phyloP scores from a whole-genome alignment of 2,113 vertebrate genomes.

The Mohoua ochrocephala region DNA sequence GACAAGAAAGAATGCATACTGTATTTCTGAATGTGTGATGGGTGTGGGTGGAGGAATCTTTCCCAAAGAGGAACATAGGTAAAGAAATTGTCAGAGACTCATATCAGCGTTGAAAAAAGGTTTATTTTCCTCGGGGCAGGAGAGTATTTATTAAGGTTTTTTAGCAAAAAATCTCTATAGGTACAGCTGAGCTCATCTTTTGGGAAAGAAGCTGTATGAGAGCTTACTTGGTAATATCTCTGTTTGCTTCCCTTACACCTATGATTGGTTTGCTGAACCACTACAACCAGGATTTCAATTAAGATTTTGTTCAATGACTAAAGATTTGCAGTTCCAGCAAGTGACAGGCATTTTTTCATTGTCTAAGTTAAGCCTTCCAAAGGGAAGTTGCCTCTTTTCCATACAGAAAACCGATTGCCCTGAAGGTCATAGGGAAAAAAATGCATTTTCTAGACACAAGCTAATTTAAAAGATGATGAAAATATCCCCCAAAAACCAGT shows the following conservation, averaged over 20 bases:
- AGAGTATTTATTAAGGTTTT: neutral
- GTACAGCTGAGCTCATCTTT: neutral
- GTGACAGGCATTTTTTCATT: neutral
- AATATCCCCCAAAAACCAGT: neutral
- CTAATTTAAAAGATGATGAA: neutral
- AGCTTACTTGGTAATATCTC: neutral
- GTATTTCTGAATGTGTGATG: neutral
- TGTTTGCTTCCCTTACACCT: neutral
- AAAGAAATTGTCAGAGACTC: neutral
- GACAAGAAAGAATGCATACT: neutral
- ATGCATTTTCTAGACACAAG: neutral
- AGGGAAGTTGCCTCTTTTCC: neutral
- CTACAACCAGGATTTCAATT: neutral
- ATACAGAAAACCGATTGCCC: neutral
- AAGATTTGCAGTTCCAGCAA: neutral
- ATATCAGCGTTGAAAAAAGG: neutral
- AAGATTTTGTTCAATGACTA: neutral
- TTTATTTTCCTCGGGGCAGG: neutral
- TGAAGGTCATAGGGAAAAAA: neutral
- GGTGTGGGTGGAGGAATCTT: neutral
- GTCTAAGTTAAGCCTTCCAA: neutral
- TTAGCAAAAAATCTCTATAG: neutral
- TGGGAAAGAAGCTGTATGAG: neutral
- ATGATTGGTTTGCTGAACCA: neutral
- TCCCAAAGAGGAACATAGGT: neutral